A percentile compares a stretch with the other conserved stretches of the same genome.
Evolutionary conservation across 2,113 vertebrate species (phyloP).

Genomic region (Clinocottus analis): DNA sequence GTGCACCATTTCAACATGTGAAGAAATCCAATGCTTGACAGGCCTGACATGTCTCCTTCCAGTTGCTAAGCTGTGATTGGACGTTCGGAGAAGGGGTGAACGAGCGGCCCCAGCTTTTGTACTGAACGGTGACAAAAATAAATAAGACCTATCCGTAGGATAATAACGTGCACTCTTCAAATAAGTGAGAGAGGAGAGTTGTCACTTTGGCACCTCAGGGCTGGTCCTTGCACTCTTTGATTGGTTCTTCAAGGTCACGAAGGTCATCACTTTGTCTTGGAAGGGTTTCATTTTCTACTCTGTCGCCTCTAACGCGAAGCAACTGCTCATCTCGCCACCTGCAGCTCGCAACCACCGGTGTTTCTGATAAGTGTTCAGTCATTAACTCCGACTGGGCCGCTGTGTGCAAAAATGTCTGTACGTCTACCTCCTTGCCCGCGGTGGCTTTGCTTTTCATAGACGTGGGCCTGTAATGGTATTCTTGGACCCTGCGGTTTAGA

Average conservation of each 20-base stretch:
- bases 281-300: conserved; percentile 49
- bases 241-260: conserved; percentile 55
- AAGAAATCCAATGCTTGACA: conserved; percentile 30
- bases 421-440: conserved; percentile 15
- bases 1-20: neutral
- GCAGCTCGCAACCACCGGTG: conserved; percentile 40
- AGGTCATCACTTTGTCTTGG: conserved; percentile 37
- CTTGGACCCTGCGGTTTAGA: conserved; percentile 37
- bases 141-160: neutral
- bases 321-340: conserved; percentile 46
- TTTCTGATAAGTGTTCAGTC: conserved; percentile 47
- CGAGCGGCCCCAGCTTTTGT: neutral
- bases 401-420: conserved; percentile 19
- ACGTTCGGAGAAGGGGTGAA: neutral
- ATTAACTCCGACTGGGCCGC: conserved; percentile 20
- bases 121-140: conserved; percentile 12
- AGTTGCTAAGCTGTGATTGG: conserved; percentile 13
- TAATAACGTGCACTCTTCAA: conserved; percentile 29
- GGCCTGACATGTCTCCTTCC: neutral
- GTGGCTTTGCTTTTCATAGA: conserved; percentile 44
- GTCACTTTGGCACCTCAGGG: conserved; percentile 74
- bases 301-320: conserved; percentile 37
- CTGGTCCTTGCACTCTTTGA: conserved; percentile 47
- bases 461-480: conserved; percentile 36
- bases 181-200: conserved; percentile 42